Percentiles rank a stretch among this genome's conserved stretches.
Evolutionary conservation across 2,113 vertebrate genomes (phyloP).

Genomic region (Pterocles gutturalis): DNA sequence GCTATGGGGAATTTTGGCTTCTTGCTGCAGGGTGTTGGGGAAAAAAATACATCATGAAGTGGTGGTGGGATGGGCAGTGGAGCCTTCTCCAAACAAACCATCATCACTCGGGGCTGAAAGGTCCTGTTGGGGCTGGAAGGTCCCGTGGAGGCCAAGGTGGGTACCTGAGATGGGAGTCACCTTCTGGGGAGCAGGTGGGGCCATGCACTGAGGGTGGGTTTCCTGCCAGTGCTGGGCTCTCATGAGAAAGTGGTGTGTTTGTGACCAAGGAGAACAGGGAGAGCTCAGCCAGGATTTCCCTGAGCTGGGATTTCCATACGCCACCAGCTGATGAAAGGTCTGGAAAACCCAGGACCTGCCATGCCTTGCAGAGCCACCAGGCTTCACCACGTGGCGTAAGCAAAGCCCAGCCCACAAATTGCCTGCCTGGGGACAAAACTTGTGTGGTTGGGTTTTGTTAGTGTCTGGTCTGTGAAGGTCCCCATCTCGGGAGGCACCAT

Average conservation of each 20-base stretch:
- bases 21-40: background rate
- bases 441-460: background rate
- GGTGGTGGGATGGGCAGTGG: background rate
- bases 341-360: background rate
- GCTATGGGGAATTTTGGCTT: background rate
- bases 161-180: background rate
- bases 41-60: background rate
- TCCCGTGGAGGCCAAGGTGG: background rate
- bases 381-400: background rate
- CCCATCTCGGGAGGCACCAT: background rate
- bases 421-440: background rate
- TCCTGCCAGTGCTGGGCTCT: background rate
- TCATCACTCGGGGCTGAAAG: background rate
- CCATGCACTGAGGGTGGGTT: accelerated
- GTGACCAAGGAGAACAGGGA: background rate
- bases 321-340: background rate
- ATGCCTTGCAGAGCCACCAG: background rate
- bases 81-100: background rate
- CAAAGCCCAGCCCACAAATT: background rate
- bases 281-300: background rate
- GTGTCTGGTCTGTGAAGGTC: background rate
- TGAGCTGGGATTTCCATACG: background rate
- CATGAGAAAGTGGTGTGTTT: background rate
- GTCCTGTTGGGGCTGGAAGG: background rate
- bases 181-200: background rate